phyloP scores from a whole-genome alignment of 2,113 vertebrate genomes.

The zebrafish (Danio rerio) region DNA sequence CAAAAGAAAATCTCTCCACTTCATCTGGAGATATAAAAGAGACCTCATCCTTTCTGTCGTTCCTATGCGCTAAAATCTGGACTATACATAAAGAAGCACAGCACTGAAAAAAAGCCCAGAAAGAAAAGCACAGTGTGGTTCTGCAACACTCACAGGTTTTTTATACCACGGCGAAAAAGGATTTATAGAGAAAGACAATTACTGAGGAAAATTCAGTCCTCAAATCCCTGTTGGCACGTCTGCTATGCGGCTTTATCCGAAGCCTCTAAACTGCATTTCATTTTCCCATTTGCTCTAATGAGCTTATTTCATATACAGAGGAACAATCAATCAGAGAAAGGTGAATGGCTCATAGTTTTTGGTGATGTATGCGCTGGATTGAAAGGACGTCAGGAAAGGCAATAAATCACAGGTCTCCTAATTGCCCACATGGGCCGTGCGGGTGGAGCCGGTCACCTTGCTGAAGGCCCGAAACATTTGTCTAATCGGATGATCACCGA shows the following conservation, averaged over 20 bases:
- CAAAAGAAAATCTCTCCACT: not conserved
- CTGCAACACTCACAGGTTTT: not conserved
- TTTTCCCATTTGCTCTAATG: constrained; percentile 43
- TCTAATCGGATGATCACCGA: constrained; percentile 30
- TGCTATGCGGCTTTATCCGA: not conserved
- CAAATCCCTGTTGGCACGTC: constrained; percentile 18
- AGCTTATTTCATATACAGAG: constrained; percentile 30
- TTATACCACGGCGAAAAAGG: not conserved
- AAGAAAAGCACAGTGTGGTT: not conserved
- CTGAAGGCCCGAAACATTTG: constrained; percentile 25
- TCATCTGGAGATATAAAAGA: not conserved
- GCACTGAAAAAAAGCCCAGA: too few species aligned
- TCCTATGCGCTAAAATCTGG: not conserved
- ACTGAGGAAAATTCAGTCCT: constrained; percentile 24
- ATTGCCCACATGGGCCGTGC: constrained; percentile 40
- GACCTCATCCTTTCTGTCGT: not conserved
- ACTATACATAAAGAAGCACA: not conserved
- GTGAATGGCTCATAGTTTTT: constrained; percentile 35
- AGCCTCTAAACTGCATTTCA: constrained; percentile 27
- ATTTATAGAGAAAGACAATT: constrained; percentile 28
- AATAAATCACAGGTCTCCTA: constrained; percentile 40
- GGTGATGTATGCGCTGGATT: constrained; percentile 37
- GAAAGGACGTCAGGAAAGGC: constrained; percentile 32
- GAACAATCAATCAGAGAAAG: constrained; percentile 32
- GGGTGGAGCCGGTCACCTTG: constrained; percentile 21